These are phyloP conservation scores for Protobothrops mucrosquamatus DNA, from an alignment of 2,113 vertebrate genomes.

Conservation along the genomic window DNA sequence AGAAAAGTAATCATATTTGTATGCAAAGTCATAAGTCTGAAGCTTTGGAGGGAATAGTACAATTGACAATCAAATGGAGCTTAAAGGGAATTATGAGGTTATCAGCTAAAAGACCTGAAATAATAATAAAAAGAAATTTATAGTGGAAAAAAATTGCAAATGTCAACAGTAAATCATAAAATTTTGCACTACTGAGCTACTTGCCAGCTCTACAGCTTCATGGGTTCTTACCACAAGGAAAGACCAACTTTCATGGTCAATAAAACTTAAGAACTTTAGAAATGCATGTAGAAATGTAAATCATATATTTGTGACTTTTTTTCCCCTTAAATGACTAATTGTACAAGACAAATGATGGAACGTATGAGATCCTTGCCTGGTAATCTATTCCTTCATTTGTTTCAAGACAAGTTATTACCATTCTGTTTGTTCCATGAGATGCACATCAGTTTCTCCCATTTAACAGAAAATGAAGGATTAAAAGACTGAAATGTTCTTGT, in stretches of 20 bases:
- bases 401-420: slow-evolving; percentile 34
- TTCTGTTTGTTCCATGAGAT: slow-evolving; percentile 43
- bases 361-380: slow-evolving; percentile 33
- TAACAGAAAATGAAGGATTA: slow-evolving; percentile 11
- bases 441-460: slow-evolving; percentile 30
- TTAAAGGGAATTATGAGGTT: slow-evolving; percentile 81
- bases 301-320: slow-evolving; percentile 75
- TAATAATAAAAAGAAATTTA: slow-evolving; percentile 83
- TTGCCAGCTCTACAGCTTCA: slow-evolving; percentile 71
- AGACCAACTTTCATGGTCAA: slow-evolving; percentile 83
- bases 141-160: slow-evolving; percentile 77
- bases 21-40: slow-evolving; percentile 73
- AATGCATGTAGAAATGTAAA: slow-evolving; percentile 75
- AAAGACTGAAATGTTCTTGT: slow-evolving; percentile 19
- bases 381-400: slow-evolving; percentile 51
- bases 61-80: slow-evolving; percentile 85
- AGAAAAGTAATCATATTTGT: slow-evolving; percentile 73
- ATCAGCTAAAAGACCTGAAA: slow-evolving; percentile 75
- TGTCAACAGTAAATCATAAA: slow-evolving; percentile 81
- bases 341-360: slow-evolving; percentile 55
- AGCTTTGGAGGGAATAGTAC: slow-evolving; percentile 79
- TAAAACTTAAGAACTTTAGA: slow-evolving; percentile 83
- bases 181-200: slow-evolving; percentile 81
- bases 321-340: slow-evolving; percentile 66
- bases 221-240: slow-evolving; percentile 74